Evolutionary conservation across 2,888 invertebrate genomes (phyloP).

Genomic region (Homarus gammarus): DNA sequence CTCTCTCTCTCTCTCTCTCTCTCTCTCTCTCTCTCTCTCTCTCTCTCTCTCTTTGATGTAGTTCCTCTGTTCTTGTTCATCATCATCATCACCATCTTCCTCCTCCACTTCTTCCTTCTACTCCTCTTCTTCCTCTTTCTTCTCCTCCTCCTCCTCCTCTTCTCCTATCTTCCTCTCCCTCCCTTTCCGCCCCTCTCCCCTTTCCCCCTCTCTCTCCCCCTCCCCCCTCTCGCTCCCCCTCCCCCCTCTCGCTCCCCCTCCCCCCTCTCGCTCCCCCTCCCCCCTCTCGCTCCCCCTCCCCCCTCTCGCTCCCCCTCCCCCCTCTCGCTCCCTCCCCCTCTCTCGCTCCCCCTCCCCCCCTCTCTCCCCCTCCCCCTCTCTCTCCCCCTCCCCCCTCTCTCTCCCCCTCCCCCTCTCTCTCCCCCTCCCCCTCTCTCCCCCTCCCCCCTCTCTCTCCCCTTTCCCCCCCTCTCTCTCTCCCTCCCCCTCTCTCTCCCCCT

Average conservation of each 20-base stretch:
- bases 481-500: background rate
- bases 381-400: background rate
- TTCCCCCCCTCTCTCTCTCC: background rate
- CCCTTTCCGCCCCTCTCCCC: background rate
- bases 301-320: too few species aligned
- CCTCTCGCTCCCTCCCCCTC: too few species aligned
- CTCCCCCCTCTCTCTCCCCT: background rate
- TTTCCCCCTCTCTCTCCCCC: background rate
- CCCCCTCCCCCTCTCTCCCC: background rate
- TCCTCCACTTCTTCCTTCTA: too few species aligned
- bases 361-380: too few species aligned
- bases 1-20: conserved; percentile 3
- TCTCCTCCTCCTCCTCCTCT: background rate
- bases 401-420: background rate
- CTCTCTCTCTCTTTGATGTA: background rate
- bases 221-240: background rate
- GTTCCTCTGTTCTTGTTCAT: too few species aligned
- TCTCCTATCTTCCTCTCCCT: background rate
- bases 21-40: background rate
- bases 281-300: background rate
- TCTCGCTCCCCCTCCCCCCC: background rate
- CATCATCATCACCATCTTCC: too few species aligned
- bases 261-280: too few species aligned
- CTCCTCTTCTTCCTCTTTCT: background rate
- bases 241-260: background rate